A percentile compares a stretch with the other conserved stretches of the same genome.
phyloP scores from a whole-genome alignment of 1,140 invertebrate species.

The Solen grandis region DNA sequence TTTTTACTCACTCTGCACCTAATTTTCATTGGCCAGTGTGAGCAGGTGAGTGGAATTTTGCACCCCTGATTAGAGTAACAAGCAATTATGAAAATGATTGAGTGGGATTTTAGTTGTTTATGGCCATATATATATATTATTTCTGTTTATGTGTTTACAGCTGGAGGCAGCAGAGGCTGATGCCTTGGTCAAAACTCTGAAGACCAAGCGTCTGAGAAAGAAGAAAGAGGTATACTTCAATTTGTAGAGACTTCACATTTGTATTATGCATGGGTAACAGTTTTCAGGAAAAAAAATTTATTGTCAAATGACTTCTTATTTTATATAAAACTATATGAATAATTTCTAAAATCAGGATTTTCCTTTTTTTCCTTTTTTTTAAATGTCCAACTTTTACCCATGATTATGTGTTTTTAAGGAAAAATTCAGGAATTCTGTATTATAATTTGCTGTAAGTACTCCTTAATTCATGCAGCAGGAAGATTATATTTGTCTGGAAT shows the following conservation, averaged over 20 bases:
- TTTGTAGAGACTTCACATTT: background rate
- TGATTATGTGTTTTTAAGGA: too few species aligned
- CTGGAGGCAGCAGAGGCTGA: conserved; percentile 59
- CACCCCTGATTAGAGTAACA: background rate
- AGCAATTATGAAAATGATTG: background rate
- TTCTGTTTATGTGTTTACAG: conserved; percentile 27
- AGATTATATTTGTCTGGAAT: too few species aligned
- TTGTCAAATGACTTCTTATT: background rate
- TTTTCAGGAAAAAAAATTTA: background rate
- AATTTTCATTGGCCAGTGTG: too few species aligned
- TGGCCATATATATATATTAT: background rate
- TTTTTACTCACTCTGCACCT: too few species aligned
- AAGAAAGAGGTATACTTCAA: conserved; percentile 58
- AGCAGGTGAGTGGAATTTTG: too few species aligned
- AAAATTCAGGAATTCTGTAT: too few species aligned
- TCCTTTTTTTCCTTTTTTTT: too few species aligned
- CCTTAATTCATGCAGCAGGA: too few species aligned
- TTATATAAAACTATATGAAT: too few species aligned
- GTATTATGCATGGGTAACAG: background rate
- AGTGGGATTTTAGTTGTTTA: background rate
- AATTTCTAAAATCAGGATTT: too few species aligned
- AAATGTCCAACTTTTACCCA: too few species aligned
- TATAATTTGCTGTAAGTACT: too few species aligned
- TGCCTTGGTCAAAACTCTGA: conserved; percentile 61
- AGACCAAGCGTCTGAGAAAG: conserved; percentile 55